phyloP scores from a whole-genome alignment of 2,797 vertebrate species.

The Lateolabrax maculatus region DNA sequence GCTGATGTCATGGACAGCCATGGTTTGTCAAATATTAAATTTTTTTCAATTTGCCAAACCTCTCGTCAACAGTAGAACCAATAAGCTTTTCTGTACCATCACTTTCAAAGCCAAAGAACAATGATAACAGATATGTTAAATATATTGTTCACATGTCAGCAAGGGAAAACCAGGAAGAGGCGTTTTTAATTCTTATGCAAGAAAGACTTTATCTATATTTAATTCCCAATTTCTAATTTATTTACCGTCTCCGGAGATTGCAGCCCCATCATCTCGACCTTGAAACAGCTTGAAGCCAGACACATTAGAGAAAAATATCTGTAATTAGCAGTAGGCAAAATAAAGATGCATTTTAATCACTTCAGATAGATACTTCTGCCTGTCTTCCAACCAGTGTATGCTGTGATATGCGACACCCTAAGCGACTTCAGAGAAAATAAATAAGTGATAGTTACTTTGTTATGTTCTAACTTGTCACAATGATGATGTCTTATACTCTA shows the following conservation, averaged over 20 bases:
- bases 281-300: conserved; percentile 46
- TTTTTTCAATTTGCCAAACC: conserved; percentile 18
- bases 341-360: conserved; percentile 43
- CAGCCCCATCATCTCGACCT: conserved; percentile 51
- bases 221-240: conserved; percentile 24
- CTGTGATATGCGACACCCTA: conserved; percentile 13
- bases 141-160: neutral
- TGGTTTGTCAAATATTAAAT: conserved; percentile 1
- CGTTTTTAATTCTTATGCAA: conserved; percentile 7
- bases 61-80: conserved; percentile 31
- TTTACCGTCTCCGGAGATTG: conserved; percentile 34
- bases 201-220: conserved; percentile 32
- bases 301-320: conserved; percentile 23
- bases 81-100: neutral
- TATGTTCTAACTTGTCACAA: neutral
- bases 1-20: conserved; percentile 33
- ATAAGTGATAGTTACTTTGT: neutral
- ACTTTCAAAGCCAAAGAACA: conserved; percentile 7
- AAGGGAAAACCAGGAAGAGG: neutral
- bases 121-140: neutral
- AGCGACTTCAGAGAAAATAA: conserved; percentile 17
- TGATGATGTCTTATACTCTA: neutral
- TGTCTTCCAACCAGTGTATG: neutral
- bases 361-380: neutral
- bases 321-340: conserved; percentile 35